Evolutionary conservation across 2,113 vertebrate species (phyloP), one percentile per base, ranked within the genome.

Genomic region (Polyodon spathula): DNA sequence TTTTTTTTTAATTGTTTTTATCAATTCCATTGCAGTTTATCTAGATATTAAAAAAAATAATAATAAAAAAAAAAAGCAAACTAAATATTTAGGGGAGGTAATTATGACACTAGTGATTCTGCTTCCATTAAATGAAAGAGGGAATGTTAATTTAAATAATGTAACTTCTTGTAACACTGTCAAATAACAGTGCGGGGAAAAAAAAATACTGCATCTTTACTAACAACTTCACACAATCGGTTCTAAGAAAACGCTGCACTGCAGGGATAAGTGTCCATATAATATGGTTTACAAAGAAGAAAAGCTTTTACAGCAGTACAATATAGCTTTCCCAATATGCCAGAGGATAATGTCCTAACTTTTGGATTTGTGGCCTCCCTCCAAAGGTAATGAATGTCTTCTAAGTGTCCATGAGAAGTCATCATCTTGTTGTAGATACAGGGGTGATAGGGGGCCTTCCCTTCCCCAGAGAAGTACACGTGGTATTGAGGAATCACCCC

Each of bases 351-450:
- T 0, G 57, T 61, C 61, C 78, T 74, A 7, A 89, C 77, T 66
- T 70, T 59, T 8, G 86, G 85, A 41, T 87, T 72, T 27, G 85
- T 93, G 7, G 89, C 89, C 39, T 72, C 79, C 67, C 63, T 79
- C 95, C 95, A 97, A 1, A 98, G 82, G 42, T 76, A 67, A 43
- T 78, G 73, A 40, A 93, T 76, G 38, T 97, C 93, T 1, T 79
- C 50, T 54, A 82, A 68, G 0, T 98, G 94, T 63, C 92, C 91
- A 0, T 96, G 93, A 40, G 94, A 98, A 8, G 93, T 98, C 71
- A 97, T 94, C 93, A 97, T 97, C 76, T 84, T 86, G n/a, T 89
- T 76, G 59, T 91, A 97, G 75, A 97, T 92, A 75, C 94, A 97
- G 11, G 87, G 88, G 70, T 98, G 94, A 67, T 93, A 89, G 0